phyloP scores from a whole-genome alignment of 2,888 invertebrate genomes.

The Ceramica pisi region DNA sequence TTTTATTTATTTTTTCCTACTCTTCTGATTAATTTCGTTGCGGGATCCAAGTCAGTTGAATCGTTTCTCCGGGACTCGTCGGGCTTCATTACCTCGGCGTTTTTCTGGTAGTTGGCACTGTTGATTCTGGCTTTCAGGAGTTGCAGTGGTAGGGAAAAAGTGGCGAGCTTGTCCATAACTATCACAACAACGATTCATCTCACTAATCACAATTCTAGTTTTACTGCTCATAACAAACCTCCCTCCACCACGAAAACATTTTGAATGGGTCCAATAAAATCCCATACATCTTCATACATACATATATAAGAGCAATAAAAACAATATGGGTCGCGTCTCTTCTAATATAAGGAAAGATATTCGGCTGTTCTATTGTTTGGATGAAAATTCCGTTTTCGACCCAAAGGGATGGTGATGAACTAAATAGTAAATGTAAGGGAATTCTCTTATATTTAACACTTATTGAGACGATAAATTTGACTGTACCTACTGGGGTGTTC shows the following conservation, averaged over 20 bases:
- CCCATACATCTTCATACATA: slow-evolving; percentile 37
- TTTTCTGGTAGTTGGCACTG: too few species aligned
- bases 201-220: slow-evolving; percentile 21
- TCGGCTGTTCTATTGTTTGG: slow-evolving; percentile 46
- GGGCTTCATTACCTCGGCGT: too few species aligned
- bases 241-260: slow-evolving; percentile 10
- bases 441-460: slow-evolving; percentile 32
- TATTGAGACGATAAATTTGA: neutral
- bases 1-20: too few species aligned
- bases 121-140: too few species aligned
- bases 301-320: slow-evolving; percentile 47
- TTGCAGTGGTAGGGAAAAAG: too few species aligned
- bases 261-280: slow-evolving; percentile 41
- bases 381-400: slow-evolving; percentile 57
- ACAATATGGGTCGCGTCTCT: slow-evolving; percentile 66
- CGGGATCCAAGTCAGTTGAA: too few species aligned
- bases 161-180: too few species aligned
- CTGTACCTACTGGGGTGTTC: neutral
- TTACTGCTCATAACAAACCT: neutral
- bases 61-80: too few species aligned
- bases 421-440: slow-evolving; percentile 23
- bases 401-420: slow-evolving; percentile 39
- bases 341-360: slow-evolving; percentile 66
- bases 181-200: neutral
- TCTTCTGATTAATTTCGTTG: too few species aligned